Evolutionary conservation across 2,797 vertebrate species (phyloP).

Genomic region (Gadopsis marmoratus): DNA sequence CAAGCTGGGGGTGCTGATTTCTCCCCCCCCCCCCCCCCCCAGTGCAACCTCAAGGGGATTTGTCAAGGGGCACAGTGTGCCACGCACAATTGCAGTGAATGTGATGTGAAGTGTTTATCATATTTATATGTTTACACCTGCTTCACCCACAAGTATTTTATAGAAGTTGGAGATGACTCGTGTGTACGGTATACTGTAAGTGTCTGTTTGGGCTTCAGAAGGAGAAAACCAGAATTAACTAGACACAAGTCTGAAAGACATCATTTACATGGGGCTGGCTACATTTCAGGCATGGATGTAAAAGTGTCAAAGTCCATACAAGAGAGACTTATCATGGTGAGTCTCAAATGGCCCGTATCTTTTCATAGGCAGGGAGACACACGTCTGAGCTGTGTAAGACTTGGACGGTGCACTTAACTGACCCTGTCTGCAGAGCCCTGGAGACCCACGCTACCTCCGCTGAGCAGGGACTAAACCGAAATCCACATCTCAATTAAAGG

Average conservation of each 20-base stretch:
- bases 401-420: constrained; percentile 59
- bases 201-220: constrained; percentile 62
- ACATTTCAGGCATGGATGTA: constrained; percentile 77
- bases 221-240: constrained; percentile 68
- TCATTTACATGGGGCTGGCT: constrained; percentile 74
- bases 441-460: constrained; percentile 51
- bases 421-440: constrained; percentile 55
- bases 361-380: constrained; percentile 61
- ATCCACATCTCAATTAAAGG: constrained; percentile 64
- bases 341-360: constrained; percentile 72
- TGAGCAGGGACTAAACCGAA: constrained; percentile 58
- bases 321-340: constrained; percentile 72
- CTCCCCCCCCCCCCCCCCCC: constrained; percentile 23
- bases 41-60: constrained; percentile 47
- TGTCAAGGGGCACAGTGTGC: constrained; percentile 62
- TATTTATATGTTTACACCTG: constrained; percentile 81
- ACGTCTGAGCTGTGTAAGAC: constrained; percentile 47
- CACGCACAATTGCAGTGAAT: constrained; percentile 61
- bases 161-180: constrained; percentile 65
- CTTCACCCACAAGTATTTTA: constrained; percentile 71
- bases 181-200: constrained; percentile 39
- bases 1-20: constrained; percentile 60
- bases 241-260: constrained; percentile 76
- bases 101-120: constrained; percentile 60
- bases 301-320: constrained; percentile 81